Evolutionary conservation across 2,888 invertebrate genomes (phyloP), one percentile per base, ranked within the genome.

Genomic region (Lysandra bellargus): DNA sequence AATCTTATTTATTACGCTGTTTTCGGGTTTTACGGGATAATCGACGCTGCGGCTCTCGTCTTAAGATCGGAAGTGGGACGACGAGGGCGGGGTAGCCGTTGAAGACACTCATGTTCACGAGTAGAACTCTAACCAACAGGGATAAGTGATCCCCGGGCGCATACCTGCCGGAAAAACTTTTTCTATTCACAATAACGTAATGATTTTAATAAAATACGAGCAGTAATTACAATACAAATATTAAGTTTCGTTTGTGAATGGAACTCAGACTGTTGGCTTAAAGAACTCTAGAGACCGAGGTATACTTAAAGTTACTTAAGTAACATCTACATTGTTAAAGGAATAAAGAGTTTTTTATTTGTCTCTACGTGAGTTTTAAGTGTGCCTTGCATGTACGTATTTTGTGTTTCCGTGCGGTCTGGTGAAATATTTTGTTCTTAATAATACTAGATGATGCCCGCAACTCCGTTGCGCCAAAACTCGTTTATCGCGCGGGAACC

Each of bases 81-180:
- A 33, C 30, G 14, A 17, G 23, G 53, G 2, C 30, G 17, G 14
- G 17, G 17, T 33, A 53, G 76, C 76, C 17, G 57, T 33, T 76
- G 76, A 76, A 53, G 76, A 76, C 76, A 57, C 76, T 76, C 57
- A 76, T 76, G 76, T 53, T 76, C 76, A 53, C 57, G 30, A 76
- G 76, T 76, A 76, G 57, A 76, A 76, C 33, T 76, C 76, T 76
- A 76, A 76, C 76, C 76, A 76, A 57, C 76, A 33, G 76, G 76
- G 76, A 57, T 76, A 76, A 76, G 76, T 76, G 76, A 17, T 76
- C 76, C 57, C 76, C 33, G 76, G 37, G 57, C 76, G 57, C 53
- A 76, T 57, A 76, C 76, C 76, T 76, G 57, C 30, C 57, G 53
- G 53, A 57, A 37, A 33, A 76, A 57, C 57, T 76, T 76, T 76